Evolutionary conservation across 1,140 invertebrate genomes (phyloP).

Genomic region (Dolichoris vasculosae): DNA sequence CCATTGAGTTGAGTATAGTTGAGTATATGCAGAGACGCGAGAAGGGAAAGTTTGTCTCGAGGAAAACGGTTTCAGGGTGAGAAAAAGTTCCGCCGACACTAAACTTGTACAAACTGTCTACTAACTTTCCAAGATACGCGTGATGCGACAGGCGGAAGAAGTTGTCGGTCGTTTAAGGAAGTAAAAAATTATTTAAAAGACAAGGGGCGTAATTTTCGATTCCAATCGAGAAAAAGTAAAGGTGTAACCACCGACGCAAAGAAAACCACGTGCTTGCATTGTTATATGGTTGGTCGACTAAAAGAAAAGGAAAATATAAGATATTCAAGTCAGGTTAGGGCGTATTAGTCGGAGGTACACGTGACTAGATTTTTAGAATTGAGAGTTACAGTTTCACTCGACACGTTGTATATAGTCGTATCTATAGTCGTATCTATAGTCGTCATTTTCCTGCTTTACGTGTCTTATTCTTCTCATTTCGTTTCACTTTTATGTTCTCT

Average conservation of each 20-base stretch:
- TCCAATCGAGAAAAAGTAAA: background rate
- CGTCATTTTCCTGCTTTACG: background rate
- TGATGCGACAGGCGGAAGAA: conserved; percentile 13
- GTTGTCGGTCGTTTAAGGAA: background rate
- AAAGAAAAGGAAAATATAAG: conserved; percentile 48
- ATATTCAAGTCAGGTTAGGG: conserved; percentile 54
- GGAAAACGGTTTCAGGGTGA: background rate
- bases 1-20: background rate
- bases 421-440: background rate
- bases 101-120: background rate
- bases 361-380: conserved; percentile 53
- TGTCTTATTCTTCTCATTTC: conserved; percentile 33
- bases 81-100: background rate
- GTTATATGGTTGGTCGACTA: background rate
- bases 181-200: conserved; percentile 18
- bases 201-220: conserved; percentile 22
- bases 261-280: background rate
- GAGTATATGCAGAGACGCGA: background rate
- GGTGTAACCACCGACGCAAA: background rate
- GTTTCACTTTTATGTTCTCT: conserved; percentile 31
- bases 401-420: background rate
- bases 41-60: background rate
- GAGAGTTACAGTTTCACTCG: conserved; percentile 39
- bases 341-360: conserved; percentile 55
- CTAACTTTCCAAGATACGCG: background rate